phyloP scores from a whole-genome alignment of 2,113 vertebrate species.

The Phocoena phocoena region DNA sequence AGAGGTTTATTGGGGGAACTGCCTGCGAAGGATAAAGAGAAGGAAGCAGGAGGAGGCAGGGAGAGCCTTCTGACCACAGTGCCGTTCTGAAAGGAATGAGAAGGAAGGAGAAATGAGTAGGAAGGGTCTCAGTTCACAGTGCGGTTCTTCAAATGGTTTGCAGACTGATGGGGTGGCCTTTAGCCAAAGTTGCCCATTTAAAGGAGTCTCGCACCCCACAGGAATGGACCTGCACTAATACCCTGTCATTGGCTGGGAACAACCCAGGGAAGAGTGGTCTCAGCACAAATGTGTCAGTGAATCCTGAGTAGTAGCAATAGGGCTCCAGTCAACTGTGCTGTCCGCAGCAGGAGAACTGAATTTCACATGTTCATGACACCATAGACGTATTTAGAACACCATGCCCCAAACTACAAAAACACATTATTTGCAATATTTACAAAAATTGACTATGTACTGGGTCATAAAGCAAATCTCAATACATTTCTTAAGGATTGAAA shows the following conservation, averaged over 20 bases:
- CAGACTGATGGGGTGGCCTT: background rate
- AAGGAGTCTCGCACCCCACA: background rate
- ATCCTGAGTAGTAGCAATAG: background rate
- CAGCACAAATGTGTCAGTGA: background rate
- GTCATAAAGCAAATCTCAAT: conserved; percentile 6
- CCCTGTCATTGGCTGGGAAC: background rate
- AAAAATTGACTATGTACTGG: background rate
- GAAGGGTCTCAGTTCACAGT: background rate
- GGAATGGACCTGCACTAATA: background rate
- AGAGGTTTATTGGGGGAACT: background rate
- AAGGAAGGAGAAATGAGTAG: background rate
- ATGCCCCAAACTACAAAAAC: background rate
- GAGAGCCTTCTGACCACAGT: background rate
- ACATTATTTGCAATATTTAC: background rate
- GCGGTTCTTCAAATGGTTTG: background rate
- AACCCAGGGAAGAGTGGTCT: background rate
- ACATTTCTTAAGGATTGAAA: background rate
- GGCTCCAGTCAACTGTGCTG: background rate
- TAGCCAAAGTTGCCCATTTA: background rate
- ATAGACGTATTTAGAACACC: background rate
- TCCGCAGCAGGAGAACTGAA: background rate
- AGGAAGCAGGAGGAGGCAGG: background rate
- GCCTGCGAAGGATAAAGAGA: background rate
- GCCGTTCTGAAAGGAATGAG: background rate
- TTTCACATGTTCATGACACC: background rate